Evolutionary conservation across 2,113 vertebrate genomes (phyloP).

Genomic region (Potamarius usumacintae): DNA sequence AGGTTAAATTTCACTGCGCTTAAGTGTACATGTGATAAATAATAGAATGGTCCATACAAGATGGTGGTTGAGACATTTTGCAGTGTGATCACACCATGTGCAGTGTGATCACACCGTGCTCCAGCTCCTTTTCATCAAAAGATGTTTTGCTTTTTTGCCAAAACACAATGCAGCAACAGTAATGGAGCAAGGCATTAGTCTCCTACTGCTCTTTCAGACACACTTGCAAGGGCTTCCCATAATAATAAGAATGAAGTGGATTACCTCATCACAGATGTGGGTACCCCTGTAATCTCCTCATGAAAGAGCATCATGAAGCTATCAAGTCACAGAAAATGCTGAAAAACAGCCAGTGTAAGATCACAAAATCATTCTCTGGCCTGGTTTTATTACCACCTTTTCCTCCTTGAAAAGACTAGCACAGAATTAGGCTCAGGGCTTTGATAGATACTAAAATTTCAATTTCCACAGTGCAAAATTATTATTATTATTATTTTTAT

Average conservation of each 20-base stretch:
- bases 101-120: not conserved
- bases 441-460: not conserved
- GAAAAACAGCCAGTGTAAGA: not conserved
- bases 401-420: not conserved
- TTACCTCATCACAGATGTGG: conserved; percentile 40
- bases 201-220: conserved; percentile 28
- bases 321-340: conserved; percentile 8
- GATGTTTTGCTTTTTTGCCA: conserved; percentile 15
- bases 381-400: conserved; percentile 9
- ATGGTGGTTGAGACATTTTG: not conserved
- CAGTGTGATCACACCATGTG: not conserved
- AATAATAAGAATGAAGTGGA: conserved; percentile 11
- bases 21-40: no score
- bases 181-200: conserved; percentile 37
- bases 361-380: conserved; percentile 22
- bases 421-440: not conserved
- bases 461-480: not conserved
- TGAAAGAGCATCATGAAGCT: conserved; percentile 19
- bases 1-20: no score
- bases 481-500: not conserved
- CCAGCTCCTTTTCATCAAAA: conserved; percentile 3
- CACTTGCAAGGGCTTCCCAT: not conserved
- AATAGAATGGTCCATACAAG: not conserved
- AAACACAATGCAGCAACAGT: conserved; percentile 9
- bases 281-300: conserved; percentile 1